Base-by-base conservation (phyloP, 2,888 invertebrate species). In the Cheilosia urbana region DNA sequence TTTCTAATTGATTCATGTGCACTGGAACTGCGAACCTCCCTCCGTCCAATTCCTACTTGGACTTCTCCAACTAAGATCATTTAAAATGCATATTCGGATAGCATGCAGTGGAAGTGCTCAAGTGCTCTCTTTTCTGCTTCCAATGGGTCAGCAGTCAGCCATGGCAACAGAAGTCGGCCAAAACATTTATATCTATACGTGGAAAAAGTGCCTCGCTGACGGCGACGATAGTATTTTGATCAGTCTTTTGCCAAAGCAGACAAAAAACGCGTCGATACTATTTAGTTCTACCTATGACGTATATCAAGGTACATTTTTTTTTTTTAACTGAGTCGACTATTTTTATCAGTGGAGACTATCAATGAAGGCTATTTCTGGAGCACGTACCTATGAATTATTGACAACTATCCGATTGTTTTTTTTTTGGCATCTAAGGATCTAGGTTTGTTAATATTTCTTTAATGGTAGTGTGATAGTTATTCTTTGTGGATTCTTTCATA, bases 61-160 rank as follows among this genome's bases (percentile, higher is more conserved):
- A 19, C 27, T 69, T 76, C 68, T 68, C 85, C 81, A 55, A 6
- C n/a, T 27, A 17, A 42, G 77, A 58, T 85, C 60, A 85, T 85
- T 76, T 66, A 85, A 81, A 77, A 85, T 85, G 81, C 85, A 85
- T 37, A 45, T 80, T 47, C 53, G 17, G 40, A 60, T 24, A 13
- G 21, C 27, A 40, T 82, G 19, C 34, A 11, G 19, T 21, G 19
- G 11, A 55, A 58, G 17, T 34, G 71, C 63, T 51, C 51, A 58
- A 53, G 45, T 53, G 15, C 17, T 45, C 17, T 79, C 63, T n/a
- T 42, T 71, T 51, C 42, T 24, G 24, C 19, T 79, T 83, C 73
- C 60, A 68, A n/a, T n/a, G n/a, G n/a, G n/a, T n/a, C n/a, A n/a
- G n/a, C 55, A n/a, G 55, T 34, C 2, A 62, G 30, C 85, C 81